A percentile compares a stretch with the other conserved stretches of the same genome.
Evolutionary conservation across 2,113 vertebrate genomes (phyloP).

Genomic region (Scortum barcoo): DNA sequence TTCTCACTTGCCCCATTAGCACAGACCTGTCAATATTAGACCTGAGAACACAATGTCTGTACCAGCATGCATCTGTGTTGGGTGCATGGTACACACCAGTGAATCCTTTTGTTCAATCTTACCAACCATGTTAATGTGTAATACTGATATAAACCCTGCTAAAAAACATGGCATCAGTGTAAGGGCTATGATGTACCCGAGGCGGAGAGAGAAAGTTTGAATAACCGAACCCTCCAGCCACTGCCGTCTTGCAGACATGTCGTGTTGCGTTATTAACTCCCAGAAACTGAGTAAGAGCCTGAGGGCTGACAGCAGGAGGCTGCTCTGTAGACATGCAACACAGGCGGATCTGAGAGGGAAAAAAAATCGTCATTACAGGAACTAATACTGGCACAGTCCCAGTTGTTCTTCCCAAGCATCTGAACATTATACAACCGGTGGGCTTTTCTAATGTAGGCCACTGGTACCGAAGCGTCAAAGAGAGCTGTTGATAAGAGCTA

Average conservation of each 20-base stretch:
- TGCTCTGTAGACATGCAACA: neutral
- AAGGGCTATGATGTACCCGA: too few relatives aligned
- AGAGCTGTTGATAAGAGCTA: neutral
- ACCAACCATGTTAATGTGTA: neutral
- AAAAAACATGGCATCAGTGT: neutral
- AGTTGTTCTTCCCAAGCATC: neutral
- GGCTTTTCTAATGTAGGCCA: neutral
- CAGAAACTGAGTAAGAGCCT: constrained; percentile 10
- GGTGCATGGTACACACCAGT: neutral
- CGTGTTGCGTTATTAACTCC: constrained; percentile 27
- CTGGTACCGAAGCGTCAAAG: neutral
- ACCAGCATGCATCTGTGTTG: neutral
- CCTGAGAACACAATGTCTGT: neutral
- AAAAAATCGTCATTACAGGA: constrained; percentile 13
- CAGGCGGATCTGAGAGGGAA: constrained; percentile 17
- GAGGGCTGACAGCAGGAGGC: constrained; percentile 30
- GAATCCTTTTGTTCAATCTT: neutral
- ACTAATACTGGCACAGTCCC: neutral
- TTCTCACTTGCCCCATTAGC: constrained; percentile 10
- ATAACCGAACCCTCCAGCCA: neutral
- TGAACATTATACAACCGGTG: neutral
- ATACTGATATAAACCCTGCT: neutral
- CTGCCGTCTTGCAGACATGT: neutral
- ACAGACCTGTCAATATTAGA: constrained; percentile 12
- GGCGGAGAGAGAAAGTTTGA: neutral